These are phyloP conservation scores for Shargacucullia verbasci DNA, from an alignment of 2,888 invertebrate genomes.

Conservation along the genomic window DNA sequence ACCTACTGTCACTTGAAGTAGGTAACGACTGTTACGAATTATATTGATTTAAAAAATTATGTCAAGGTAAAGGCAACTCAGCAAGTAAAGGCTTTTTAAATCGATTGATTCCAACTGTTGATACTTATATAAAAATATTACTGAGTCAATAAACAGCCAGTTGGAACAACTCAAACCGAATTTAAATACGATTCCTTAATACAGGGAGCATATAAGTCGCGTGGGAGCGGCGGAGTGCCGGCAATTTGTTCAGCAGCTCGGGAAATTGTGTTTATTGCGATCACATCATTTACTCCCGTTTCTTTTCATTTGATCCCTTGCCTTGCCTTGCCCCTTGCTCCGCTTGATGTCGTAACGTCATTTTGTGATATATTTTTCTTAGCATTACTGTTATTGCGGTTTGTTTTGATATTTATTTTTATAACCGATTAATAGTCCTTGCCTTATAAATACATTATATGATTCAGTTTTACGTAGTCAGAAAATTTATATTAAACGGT, in stretches of 20 bases:
- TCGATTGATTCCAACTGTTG: too few species aligned
- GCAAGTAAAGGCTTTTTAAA: too few species aligned
- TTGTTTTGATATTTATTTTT: too few species aligned
- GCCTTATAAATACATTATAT: too few species aligned
- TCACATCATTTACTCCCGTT: constrained; percentile 68
- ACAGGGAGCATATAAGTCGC: constrained; percentile 47
- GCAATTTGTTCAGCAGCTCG: constrained; percentile 61
- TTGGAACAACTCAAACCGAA: constrained; percentile 6
- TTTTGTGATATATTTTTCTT: constrained; percentile 11
- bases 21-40: too few species aligned
- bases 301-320: constrained; percentile 61
- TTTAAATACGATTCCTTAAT: constrained; percentile 22
- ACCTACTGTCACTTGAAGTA: too few species aligned
- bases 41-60: too few species aligned
- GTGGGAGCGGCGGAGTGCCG: constrained; percentile 63
- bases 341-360: constrained; percentile 28
- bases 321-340: constrained; percentile 46
- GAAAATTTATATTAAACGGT: too few species aligned
- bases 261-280: constrained; percentile 72
- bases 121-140: too few species aligned
- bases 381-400: constrained; percentile 7
- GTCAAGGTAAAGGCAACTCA: too few species aligned
- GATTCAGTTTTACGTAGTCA: too few species aligned
- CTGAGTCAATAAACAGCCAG: neutral
- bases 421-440: too few species aligned